These are phyloP conservation scores for Knipowitschia caucasica DNA, from an alignment of 2,797 vertebrate species.

Conservation along the genomic window DNA sequence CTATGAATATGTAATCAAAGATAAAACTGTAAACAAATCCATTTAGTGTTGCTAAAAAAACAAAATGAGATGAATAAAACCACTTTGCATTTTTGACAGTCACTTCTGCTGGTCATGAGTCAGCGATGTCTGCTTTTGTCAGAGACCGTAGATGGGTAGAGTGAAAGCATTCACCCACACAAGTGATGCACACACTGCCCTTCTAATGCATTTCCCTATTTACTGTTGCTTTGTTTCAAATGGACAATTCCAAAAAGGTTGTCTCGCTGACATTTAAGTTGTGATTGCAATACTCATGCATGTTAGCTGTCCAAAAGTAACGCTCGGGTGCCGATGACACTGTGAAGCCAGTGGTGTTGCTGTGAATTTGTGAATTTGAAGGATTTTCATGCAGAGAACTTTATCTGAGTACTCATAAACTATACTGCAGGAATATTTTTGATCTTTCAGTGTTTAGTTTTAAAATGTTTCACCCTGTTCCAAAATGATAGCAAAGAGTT, in stretches of 20 bases:
- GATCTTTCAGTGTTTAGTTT: too few relatives aligned
- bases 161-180: slow-evolving; percentile 37
- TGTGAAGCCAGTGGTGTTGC: not conserved
- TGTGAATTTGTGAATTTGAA: not conserved
- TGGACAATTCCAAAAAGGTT: slow-evolving; percentile 5
- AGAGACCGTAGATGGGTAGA: slow-evolving; percentile 34
- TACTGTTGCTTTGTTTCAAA: slow-evolving; percentile 12
- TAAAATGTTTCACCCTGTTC: too few relatives aligned
- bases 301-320: slow-evolving; percentile 5
- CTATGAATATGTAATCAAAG: not conserved
- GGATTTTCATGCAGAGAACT: not conserved
- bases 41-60: slow-evolving; percentile 15
- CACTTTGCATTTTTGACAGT: slow-evolving; percentile 36
- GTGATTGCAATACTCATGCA: not conserved
- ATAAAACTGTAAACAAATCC: slow-evolving; percentile 10
- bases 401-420: too few relatives aligned
- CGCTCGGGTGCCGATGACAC: not conserved
- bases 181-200: slow-evolving; percentile 23
- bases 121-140: slow-evolving; percentile 39
- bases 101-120: slow-evolving; percentile 32
- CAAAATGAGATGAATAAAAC: slow-evolving; percentile 22
- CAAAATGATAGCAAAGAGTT: too few relatives aligned
- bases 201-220: slow-evolving; percentile 19
- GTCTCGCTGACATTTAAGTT: slow-evolving; percentile 8
- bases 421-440: too few relatives aligned